These are phyloP conservation scores for Sarcophaga carnaria DNA, from an alignment of 2,888 invertebrate species.

Conservation along the genomic window DNA sequence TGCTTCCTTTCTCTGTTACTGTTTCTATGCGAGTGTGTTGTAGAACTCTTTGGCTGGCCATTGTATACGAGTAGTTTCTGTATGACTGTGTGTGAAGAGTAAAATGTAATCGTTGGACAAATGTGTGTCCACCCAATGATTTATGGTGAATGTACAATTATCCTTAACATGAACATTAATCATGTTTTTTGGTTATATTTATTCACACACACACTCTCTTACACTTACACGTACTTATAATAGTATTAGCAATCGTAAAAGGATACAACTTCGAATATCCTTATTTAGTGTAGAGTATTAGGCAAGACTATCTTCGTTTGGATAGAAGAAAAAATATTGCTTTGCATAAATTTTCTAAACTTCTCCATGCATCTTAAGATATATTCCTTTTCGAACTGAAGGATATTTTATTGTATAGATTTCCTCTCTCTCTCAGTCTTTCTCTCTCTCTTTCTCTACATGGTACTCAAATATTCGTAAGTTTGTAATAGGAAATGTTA, in stretches of 20 bases:
- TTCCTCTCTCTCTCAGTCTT: not conserved
- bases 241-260: not conserved
- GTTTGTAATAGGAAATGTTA: conserved; percentile 35
- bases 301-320: conserved; percentile 29
- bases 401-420: conserved; percentile 55
- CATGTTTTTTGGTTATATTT: conserved; percentile 61
- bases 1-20: not conserved
- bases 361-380: not conserved
- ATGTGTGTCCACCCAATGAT: conserved; percentile 65
- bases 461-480: not conserved
- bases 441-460: not conserved
- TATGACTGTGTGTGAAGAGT: conserved; percentile 6
- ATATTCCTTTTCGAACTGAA: conserved; percentile 6
- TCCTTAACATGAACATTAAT: conserved; percentile 71
- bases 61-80: conserved; percentile 26
- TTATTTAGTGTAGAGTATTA: conserved; percentile 29
- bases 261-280: conserved; percentile 41
- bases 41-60: conserved; percentile 39
- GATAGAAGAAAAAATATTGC: conserved; percentile 22
- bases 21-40: conserved; percentile 8
- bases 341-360: conserved; percentile 42
- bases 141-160: conserved; percentile 71
- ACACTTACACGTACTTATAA: conserved; percentile 16
- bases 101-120: conserved; percentile 60
- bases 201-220: not conserved